These are phyloP conservation scores for Microdon myrmicae DNA, from an alignment of 2,888 invertebrate genomes.

Conservation along the genomic window DNA sequence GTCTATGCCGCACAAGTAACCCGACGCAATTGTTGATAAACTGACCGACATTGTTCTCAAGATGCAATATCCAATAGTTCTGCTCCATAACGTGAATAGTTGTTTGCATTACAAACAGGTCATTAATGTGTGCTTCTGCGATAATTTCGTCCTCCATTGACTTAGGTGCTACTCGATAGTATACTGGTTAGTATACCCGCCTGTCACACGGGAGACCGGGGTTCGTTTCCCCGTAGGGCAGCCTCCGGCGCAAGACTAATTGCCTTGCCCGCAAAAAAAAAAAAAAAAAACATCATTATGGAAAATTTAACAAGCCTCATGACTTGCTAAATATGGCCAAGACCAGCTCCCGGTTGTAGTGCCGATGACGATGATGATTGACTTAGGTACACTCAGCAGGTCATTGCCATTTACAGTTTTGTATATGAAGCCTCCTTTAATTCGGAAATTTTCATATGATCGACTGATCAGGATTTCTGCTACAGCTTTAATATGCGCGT, in stretches of 20 bases:
- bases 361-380: too few relatives aligned
- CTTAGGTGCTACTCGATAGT: constrained; percentile 1
- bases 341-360: too few relatives aligned
- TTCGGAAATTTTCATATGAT: constrained; percentile 27
- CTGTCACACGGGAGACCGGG: too few relatives aligned
- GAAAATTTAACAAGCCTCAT: too few relatives aligned
- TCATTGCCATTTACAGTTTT: constrained; percentile 21
- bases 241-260: too few relatives aligned
- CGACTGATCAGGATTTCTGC: constrained; percentile 15
- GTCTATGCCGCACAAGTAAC: constrained; percentile 54
- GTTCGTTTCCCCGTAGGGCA: too few relatives aligned
- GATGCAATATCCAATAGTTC: constrained; percentile 26
- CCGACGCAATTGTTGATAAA: constrained; percentile 46
- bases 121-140: constrained; percentile 10
- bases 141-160: constrained; percentile 9
- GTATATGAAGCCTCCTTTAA: constrained; percentile 16
- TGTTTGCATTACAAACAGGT: constrained; percentile 22
- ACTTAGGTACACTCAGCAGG: constrained; percentile 27
- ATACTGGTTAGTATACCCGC: too few relatives aligned
- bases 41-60: constrained; percentile 22
- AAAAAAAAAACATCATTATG: too few relatives aligned
- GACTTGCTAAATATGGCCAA: too few relatives aligned
- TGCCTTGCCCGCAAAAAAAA: too few relatives aligned
- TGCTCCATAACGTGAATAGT: constrained; percentile 12
- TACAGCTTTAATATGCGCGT: constrained; percentile 29